Evolutionary conservation across 2,888 invertebrate species (phyloP).

Genomic region (Phrixothrix hirtus): DNA sequence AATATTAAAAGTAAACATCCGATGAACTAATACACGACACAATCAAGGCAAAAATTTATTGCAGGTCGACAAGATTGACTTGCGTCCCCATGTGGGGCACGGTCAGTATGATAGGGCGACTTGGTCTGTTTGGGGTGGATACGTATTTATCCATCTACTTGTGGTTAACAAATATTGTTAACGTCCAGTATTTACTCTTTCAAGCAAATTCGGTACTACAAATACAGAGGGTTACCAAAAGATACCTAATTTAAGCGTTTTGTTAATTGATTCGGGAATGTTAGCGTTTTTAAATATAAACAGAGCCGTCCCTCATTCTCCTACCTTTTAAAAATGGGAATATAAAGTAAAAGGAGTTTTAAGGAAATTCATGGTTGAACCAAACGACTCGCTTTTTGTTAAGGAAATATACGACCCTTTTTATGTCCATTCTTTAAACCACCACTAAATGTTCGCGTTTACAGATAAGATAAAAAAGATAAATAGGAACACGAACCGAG

Average conservation of each 20-base stretch:
- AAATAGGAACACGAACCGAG: conserved; percentile 21
- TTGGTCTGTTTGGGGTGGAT: conserved; percentile 12
- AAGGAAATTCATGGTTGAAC: conserved; percentile 8
- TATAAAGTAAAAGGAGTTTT: neutral
- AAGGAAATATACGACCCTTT: conserved; percentile 21
- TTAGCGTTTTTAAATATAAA: neutral
- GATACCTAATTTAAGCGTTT: conserved; percentile 15
- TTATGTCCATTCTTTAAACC: conserved; percentile 22
- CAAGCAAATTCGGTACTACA: conserved; percentile 17
- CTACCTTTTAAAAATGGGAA: conserved; percentile 1
- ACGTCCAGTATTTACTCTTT: conserved; percentile 22
- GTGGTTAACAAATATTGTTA: conserved; percentile 23
- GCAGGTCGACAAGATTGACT: conserved; percentile 37
- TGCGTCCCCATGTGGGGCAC: conserved; percentile 23
- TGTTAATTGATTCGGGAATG: conserved; percentile 10
- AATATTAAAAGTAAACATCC: conserved; percentile 12
- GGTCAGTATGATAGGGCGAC: conserved; percentile 23
- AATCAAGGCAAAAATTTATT: conserved; percentile 32
- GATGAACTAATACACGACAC: conserved; percentile 23
- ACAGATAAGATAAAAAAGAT: conserved; percentile 29
- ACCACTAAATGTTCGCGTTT: conserved; percentile 24
- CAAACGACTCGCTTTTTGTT: conserved; percentile 18
- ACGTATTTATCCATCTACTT: conserved; percentile 26
- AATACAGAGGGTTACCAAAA: conserved; percentile 4
- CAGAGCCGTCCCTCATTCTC: neutral